Base-by-base conservation (phyloP, 1,140 invertebrate species). In the Listronotus oregonensis region DNA sequence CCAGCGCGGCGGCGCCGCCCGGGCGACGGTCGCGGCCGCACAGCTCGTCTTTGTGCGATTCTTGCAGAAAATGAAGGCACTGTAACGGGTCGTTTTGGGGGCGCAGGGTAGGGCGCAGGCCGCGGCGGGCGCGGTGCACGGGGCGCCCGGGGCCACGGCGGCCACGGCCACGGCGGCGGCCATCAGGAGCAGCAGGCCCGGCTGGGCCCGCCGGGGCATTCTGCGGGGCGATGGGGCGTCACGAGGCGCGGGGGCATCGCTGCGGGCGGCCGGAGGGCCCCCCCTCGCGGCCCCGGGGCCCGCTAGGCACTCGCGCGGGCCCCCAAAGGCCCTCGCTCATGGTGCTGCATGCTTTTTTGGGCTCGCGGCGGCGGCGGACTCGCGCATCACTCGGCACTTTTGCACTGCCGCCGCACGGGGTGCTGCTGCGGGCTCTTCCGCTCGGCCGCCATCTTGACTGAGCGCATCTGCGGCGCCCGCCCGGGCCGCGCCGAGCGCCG, bases 21-120 rank as follows among this genome's bases (percentile, higher is more conserved):
- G 81, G 81, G 77, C 79, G 78, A 81, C 81, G 79, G 79, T 80
- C 82, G 79, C 77, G 80, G 79, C 82, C 83, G 81, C 83, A 84
- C 81, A 86, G 82, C 80, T 83, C 82, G 80, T 80, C 81, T 82
- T 85, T 86, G 81, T 85, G 83, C 81, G 83, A 85, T 82, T 85
- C 82, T 82, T 86, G 82, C 81, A 88, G 85, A 81, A 88, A 88
- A 83, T 85, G 85, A 88, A 89, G 87, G 87, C 87, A 89, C 86
- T 89, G 86, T 73, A 73, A 73, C 65, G 67, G 60, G 56, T 64
- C 70, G 71, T 67, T 75, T 78, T 77, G 71, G 70, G 71, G 73
- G 73, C 73, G 76, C 82, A 84, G 71, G 74, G 72, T 70, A 72
- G 74, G 65, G 47, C 55, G 70, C 60, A 58, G 50, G 67, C 64